Base-by-base conservation (phyloP, 2,113 vertebrate genomes). In the Malurus cyaneus region DNA sequence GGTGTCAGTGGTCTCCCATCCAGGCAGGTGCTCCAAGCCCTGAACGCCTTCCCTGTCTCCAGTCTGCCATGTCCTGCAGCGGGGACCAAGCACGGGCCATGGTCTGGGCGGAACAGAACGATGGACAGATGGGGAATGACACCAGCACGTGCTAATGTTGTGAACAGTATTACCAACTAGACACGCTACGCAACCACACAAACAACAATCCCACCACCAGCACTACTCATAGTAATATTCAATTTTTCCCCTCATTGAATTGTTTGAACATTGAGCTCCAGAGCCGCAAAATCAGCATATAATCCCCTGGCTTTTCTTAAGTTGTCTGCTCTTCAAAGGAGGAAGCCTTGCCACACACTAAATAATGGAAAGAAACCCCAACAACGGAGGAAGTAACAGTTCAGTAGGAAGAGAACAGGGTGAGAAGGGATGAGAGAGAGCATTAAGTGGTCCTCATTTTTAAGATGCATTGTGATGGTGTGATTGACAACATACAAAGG, bases 331-430 rank as follows among this genome's bases (percentile, higher is more conserved):
- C 14, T 15, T 25, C 67, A 21, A 50, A 70, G 39, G 18, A 32
- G 5, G 20, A 69, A 70, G 26, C 26, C 23, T 66, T 70, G 34
- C 16, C 24, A 81, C 5, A 4, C 31, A 41, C 23, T 42, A 39
- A 53, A 49, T 26, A 78, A 66, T 4, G 17, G 32, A n/a, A 78
- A 71, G 34, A 92, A 92, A 77, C 1, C 3, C 8, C 54, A 77
- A 20, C 13, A 57, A 12, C 0, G 0, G 14, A 60, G 31, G 14
- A 26, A 36, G 6, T 7, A 59, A 39, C 0, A 1, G 29, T 9
- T 89, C 60, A 59, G 41, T 4, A 86, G 26, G 16, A 86, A 73
- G 11, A 77, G 2, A 29, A n/a, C 6, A 73, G 31, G 29, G 70
- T 18, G 14, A 67, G 14, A 3, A n/a, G 18, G 34, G 56, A 14